phyloP scores from a whole-genome alignment of 2,113 vertebrate species.

The Pseudorhombus dupliciocellatus region DNA sequence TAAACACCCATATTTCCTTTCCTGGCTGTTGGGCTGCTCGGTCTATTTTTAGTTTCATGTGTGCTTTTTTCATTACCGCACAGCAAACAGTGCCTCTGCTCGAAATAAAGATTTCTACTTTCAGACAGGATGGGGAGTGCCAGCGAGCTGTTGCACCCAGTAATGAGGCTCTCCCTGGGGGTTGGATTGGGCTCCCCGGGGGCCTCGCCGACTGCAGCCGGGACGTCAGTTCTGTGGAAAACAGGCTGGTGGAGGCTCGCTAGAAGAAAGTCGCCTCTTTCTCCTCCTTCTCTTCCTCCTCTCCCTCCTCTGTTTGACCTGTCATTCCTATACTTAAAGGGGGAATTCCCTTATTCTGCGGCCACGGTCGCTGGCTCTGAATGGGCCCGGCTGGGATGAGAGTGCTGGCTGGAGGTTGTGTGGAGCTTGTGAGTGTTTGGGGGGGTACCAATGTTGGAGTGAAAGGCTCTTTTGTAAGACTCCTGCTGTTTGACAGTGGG shows the following conservation, averaged over 20 bases:
- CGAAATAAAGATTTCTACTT: conserved; percentile 57
- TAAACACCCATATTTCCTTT: conserved; percentile 49
- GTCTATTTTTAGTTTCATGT: conserved; percentile 64
- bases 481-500: conserved; percentile 84
- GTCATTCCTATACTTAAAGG: conserved; percentile 75
- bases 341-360: conserved; percentile 65
- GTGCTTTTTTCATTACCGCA: conserved; percentile 57
- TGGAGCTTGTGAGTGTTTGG: conserved; percentile 21
- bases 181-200: conserved; percentile 19
- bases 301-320: conserved; percentile 76
- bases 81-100: conserved; percentile 57
- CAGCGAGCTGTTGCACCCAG: conserved; percentile 37
- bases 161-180: conserved; percentile 52
- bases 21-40: conserved; percentile 30
- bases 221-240: conserved; percentile 37
- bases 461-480: conserved; percentile 84
- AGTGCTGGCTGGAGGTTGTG: conserved; percentile 35
- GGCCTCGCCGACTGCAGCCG: conserved; percentile 23
- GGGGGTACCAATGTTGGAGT: conserved; percentile 60
- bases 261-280: conserved; percentile 28
- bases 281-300: conserved; percentile 11
- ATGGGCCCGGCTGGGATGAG: conserved; percentile 47
- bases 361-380: conserved; percentile 60
- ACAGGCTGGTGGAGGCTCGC: conserved; percentile 10
- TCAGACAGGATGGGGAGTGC: conserved; percentile 39